Percentiles rank a stretch among this genome's conserved stretches.
These are phyloP conservation scores for Pogonocichla stellata DNA, from an alignment of 2,113 vertebrate species.

Conservation along the genomic window DNA sequence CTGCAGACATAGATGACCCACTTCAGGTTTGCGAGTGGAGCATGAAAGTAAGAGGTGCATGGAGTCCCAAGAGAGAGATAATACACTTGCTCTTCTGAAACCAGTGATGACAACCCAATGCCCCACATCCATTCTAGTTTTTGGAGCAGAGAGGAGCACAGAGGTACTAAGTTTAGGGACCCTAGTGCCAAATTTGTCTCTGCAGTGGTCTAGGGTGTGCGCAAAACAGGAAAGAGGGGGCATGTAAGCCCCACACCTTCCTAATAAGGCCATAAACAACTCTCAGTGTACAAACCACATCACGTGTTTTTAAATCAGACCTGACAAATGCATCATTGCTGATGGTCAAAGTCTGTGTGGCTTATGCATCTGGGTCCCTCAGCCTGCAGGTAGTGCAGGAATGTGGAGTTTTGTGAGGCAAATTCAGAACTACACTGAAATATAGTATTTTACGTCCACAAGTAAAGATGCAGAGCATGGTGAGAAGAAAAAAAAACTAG, in stretches of 20 bases:
- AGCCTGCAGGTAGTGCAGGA: neutral
- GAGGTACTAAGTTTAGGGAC: neutral
- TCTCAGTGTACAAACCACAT: neutral
- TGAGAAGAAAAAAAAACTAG: neutral
- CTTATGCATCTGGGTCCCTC: neutral
- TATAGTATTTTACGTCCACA: neutral
- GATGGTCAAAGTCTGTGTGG: neutral
- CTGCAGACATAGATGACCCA: neutral
- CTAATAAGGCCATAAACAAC: neutral
- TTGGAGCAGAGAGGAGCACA: neutral
- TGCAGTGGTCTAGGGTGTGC: neutral
- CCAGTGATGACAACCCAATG: neutral
- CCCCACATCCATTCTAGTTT: accelerated
- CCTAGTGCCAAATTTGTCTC: neutral
- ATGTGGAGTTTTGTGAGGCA: accelerated
- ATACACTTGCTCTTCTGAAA: neutral
- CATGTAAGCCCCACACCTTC: neutral
- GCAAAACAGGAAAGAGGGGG: accelerated
- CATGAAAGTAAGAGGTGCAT: neutral
- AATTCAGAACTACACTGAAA: neutral
- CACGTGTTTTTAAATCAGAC: neutral
- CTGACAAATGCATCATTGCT: neutral
- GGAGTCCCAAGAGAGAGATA: neutral
- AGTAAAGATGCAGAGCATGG: neutral
- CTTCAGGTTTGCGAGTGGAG: neutral